phyloP scores from a whole-genome alignment of 2,888 invertebrate species.

The Bombylius major region DNA sequence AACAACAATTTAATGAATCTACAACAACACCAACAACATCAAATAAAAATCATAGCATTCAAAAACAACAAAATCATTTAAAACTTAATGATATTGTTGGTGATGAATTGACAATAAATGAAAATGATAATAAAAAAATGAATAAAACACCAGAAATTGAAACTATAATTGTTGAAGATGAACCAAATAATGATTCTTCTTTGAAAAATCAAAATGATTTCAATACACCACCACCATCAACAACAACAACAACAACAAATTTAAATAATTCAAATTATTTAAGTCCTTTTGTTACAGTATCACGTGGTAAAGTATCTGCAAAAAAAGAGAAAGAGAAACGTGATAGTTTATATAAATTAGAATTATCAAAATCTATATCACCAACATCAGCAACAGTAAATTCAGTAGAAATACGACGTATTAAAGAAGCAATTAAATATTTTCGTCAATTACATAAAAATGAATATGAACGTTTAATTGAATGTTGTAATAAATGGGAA shows the following conservation, averaged over 20 bases:
- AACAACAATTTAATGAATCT: too few relatives aligned
- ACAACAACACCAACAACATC: too few relatives aligned
- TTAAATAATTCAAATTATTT: slow-evolving; percentile 21
- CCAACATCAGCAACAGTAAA: background rate
- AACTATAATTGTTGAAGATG: too few relatives aligned
- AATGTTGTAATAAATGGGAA: slow-evolving; percentile 39
- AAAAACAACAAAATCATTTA: too few relatives aligned
- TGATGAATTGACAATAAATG: too few relatives aligned
- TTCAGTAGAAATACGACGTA: slow-evolving; percentile 11
- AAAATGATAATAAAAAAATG: too few relatives aligned
- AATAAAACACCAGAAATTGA: too few relatives aligned
- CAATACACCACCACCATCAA: background rate
- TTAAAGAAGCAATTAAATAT: slow-evolving; percentile 25
- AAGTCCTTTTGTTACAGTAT: slow-evolving; percentile 40
- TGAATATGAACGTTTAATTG: slow-evolving; percentile 38
- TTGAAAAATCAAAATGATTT: too few relatives aligned
- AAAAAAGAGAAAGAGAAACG: slow-evolving; percentile 37
- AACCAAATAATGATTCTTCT: too few relatives aligned
- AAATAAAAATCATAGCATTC: too few relatives aligned
- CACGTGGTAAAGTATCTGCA: slow-evolving; percentile 41
- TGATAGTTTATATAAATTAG: slow-evolving; percentile 23
- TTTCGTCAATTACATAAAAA: slow-evolving; percentile 31
- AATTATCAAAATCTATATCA: background rate
- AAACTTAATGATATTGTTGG: too few relatives aligned
- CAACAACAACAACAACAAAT: background rate